These are phyloP conservation scores for Tarsius wallacei DNA, from an alignment of 2,797 vertebrate genomes.

Conservation along the genomic window DNA sequence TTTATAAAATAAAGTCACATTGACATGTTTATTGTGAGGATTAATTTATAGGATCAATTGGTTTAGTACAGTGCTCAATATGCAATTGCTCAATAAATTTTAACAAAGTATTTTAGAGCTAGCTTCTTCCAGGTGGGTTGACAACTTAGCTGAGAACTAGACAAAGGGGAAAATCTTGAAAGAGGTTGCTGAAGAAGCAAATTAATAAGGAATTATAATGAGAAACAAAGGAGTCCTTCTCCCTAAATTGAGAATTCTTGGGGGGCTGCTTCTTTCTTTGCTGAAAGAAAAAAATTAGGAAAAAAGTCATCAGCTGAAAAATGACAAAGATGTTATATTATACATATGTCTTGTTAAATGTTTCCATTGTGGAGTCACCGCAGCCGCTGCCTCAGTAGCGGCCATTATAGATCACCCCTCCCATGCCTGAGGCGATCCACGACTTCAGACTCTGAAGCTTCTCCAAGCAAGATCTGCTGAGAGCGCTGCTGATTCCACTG, in stretches of 20 bases:
- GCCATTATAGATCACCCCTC: no score
- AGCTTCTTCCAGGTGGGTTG: neutral
- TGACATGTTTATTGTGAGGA: neutral
- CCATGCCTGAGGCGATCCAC: no score
- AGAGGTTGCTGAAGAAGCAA: slow-evolving; percentile 3
- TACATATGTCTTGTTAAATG: slow-evolving; percentile 5
- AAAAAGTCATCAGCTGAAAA: neutral
- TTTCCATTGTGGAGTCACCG: slow-evolving; percentile 17
- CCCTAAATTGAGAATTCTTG: neutral
- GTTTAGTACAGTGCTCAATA: neutral
- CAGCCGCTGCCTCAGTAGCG: no score
- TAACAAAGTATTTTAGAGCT: neutral
- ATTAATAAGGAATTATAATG: neutral
- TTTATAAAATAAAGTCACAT: neutral
- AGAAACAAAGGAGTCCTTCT: neutral
- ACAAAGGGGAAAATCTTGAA: neutral
- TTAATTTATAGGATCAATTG: neutral
- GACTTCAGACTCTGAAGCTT: no score
- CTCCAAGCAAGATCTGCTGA: no score
- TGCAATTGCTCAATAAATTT: neutral
- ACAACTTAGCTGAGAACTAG: neutral
- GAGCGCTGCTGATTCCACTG: no score
- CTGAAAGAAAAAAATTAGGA: neutral
- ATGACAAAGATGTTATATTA: neutral
- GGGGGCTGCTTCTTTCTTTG: neutral